Evolutionary conservation across 1,140 invertebrate genomes (phyloP), one percentile per base, ranked within the genome.

Genomic region (Scaptodrosophila lebanonensis): DNA sequence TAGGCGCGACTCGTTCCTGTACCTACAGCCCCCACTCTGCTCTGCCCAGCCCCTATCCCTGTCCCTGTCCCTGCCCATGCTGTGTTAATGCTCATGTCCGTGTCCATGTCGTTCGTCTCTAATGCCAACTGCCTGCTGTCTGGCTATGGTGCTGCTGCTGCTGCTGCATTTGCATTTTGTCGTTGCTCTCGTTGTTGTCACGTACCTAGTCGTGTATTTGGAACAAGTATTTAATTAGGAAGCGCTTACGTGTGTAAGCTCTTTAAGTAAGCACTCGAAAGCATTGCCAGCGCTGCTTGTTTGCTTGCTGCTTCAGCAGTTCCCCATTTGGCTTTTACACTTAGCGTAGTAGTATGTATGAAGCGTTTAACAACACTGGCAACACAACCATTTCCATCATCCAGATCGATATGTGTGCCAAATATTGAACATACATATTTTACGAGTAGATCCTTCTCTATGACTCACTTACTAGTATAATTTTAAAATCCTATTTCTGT

Each of bases 171-270:
- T 47, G 39, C 35, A 59, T 36, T 66, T 57, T 60, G 38, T 33
- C 48, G 60, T 65, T 33, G 43, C 36, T 36, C 13, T 44, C 63
- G 62, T 66, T 59, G 63, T n/a, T n/a, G n/a, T n/a, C n/a, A n/a
- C n/a, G n/a, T n/a, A n/a, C n/a, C n/a, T n/a, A n/a, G n/a, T 58
- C 63, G 66, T 62, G 63, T 66, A 66, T 66, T 66, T 66, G 63
- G 63, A 38, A 66, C 63, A 66, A 66, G 63, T 66, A 66, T 66
- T 66, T 66, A 66, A 66, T 66, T 66, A 66, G 63, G 62, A 66
- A 66, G 62, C 66, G 62, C 63, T 66, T 66, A 66, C 63, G 62
- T 58, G n/a, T n/a, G 52, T 66, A 66, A 66, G 63, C 62, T 38
- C 62, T 66, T 66, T 58, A 66, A 66, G 53, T 66, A 66, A 58